Evolutionary conservation across 92 coral and sea anemone species (phyloP).

Genomic region (Palythoa grandiflora): DNA sequence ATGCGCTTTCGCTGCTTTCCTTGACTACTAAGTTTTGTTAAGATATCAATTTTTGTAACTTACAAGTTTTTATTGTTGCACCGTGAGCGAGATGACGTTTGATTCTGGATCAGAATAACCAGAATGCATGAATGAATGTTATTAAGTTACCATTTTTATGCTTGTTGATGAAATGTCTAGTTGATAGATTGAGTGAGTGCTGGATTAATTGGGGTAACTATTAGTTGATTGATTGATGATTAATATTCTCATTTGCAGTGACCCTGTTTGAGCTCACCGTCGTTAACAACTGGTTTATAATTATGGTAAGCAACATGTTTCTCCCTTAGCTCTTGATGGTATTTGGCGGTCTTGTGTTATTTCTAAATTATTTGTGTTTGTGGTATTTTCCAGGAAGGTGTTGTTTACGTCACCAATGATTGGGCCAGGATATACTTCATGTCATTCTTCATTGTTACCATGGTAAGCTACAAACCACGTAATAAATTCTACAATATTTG

Average conservation of each 20-base stretch:
- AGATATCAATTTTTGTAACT: too few relatives aligned
- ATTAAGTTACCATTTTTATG: too few relatives aligned
- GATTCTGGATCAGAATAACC: too few relatives aligned
- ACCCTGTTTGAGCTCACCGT: conserved; percentile 98
- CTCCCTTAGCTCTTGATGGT: too few relatives aligned
- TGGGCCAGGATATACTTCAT: conserved; percentile 96
- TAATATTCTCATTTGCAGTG: conserved; percentile 58
- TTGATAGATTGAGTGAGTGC: neutral
- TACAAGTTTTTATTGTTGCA: too few relatives aligned
- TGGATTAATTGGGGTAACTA: neutral
- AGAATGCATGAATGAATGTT: too few relatives aligned
- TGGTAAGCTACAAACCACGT: conserved; percentile 68
- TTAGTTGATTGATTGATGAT: too few relatives aligned
- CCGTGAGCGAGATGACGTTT: too few relatives aligned
- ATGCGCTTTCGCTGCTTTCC: too few relatives aligned
- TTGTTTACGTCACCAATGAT: conserved; percentile 84
- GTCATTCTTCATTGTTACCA: conserved; percentile 89
- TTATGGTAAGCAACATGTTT: conserved; percentile 78
- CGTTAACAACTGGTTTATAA: conserved; percentile 97
- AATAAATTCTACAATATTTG: neutral
- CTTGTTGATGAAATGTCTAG: too few relatives aligned
- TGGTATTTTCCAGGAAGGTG: conserved; percentile 83
- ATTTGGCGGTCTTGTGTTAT: neutral
- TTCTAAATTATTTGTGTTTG: neutral
- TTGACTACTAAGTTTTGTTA: too few relatives aligned